A percentile compares a stretch with the other conserved stretches of the same genome.
phyloP scores from a whole-genome alignment of 2,113 vertebrate species.

The Tragelaphus strepsiceros region DNA sequence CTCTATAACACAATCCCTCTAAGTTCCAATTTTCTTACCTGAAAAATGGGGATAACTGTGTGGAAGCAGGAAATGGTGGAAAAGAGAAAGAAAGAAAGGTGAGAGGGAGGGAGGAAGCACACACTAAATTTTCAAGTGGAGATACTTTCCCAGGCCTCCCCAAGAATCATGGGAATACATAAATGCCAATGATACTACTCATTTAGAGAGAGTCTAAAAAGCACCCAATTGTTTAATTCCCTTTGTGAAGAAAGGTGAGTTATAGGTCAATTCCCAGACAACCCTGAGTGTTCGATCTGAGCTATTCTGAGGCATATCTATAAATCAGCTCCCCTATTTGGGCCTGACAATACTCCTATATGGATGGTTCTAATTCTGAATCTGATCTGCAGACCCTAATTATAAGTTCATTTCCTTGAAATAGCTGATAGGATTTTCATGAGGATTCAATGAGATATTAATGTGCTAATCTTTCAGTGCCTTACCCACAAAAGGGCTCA shows the following conservation, averaged over 20 bases:
- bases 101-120: neutral
- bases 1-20: neutral
- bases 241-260: neutral
- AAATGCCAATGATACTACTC: neutral
- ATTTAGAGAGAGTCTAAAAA: neutral
- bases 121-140: neutral
- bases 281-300: neutral
- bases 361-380: neutral
- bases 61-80: neutral
- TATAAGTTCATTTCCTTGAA: neutral
- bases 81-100: neutral
- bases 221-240: neutral
- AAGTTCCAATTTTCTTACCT: neutral
- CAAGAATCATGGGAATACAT: neutral
- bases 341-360: neutral
- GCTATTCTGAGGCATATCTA: neutral
- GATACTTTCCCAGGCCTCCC: neutral
- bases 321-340: neutral
- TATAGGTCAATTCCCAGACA: neutral
- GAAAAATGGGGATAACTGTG: neutral
- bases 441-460: neutral
- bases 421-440: neutral
- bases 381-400: neutral
- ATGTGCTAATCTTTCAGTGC: neutral
- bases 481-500: neutral